These are phyloP conservation scores for Amphilophus citrinellus DNA, from an alignment of 2,113 vertebrate genomes.

Conservation along the genomic window DNA sequence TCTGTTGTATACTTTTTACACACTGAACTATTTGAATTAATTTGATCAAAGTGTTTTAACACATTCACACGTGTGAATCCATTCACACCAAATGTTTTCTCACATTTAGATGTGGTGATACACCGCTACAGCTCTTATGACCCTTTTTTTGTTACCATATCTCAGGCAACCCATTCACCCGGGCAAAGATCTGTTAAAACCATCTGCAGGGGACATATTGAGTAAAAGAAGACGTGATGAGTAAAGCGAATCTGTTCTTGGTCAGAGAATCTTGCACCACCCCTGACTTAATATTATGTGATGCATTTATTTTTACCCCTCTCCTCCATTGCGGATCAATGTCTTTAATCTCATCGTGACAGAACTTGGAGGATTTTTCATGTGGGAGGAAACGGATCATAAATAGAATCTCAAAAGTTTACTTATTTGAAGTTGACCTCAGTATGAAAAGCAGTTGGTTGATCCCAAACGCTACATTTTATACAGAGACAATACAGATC, in stretches of 20 bases:
- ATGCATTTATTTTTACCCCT: conserved; percentile 59
- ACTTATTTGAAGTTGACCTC: conserved; percentile 37
- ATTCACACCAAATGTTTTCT: conserved; percentile 14
- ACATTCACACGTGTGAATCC: not conserved
- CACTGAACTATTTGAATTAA: not conserved
- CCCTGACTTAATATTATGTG: conserved; percentile 41
- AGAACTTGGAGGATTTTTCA: conserved; percentile 54
- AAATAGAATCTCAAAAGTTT: conserved; percentile 59
- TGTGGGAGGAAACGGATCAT: conserved; percentile 47
- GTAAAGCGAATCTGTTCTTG: conserved; percentile 46
- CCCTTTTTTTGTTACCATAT: conserved; percentile 6
- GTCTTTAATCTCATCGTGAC: conserved; percentile 56
- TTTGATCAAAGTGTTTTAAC: conserved; percentile 15
- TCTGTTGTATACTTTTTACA: not conserved
- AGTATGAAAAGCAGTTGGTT: conserved; percentile 7
- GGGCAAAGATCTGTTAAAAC: conserved; percentile 47
- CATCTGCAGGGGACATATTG: conserved; percentile 66
- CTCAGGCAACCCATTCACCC: conserved; percentile 36
- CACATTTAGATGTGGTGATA: not conserved
- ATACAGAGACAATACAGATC: conserved; percentile 1
- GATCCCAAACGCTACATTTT: conserved; percentile 19
- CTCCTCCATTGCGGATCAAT: conserved; percentile 46
- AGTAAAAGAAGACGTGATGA: conserved; percentile 61
- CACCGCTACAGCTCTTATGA: not conserved
- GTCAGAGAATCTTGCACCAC: conserved; percentile 31